These are phyloP conservation scores for Spheniscus humboldti DNA, from an alignment of 2,797 vertebrate genomes.

Conservation along the genomic window DNA sequence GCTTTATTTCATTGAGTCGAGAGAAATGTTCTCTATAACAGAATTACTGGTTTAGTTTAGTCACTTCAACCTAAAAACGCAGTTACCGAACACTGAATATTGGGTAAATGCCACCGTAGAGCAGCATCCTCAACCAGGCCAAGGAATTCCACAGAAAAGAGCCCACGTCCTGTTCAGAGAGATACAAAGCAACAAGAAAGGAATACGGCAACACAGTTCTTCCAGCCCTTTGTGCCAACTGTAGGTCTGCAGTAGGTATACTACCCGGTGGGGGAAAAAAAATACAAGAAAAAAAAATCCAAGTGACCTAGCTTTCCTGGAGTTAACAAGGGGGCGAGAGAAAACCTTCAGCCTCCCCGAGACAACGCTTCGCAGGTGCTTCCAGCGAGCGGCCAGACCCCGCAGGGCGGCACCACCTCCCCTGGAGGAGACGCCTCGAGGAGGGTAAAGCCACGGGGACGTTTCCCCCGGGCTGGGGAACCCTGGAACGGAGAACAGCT, in stretches of 20 bases:
- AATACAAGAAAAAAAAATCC: fast-evolving
- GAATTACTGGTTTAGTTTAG: background rate
- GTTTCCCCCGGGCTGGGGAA: fast-evolving
- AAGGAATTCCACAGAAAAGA: background rate
- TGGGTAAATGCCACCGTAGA: background rate
- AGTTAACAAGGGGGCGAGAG: background rate
- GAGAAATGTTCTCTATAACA: background rate
- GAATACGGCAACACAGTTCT: background rate
- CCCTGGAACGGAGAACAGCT: fast-evolving
- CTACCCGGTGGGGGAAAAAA: fast-evolving
- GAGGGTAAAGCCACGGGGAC: fast-evolving
- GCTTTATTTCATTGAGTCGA: background rate
- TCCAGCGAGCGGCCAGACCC: fast-evolving
- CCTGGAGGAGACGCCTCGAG: fast-evolving
- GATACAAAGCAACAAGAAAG: background rate
- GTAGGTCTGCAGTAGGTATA: fast-evolving
- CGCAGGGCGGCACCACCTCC: fast-evolving
- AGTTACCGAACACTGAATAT: background rate
- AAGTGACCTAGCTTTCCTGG: too few relatives aligned
- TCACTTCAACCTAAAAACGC: background rate
- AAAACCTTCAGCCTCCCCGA: fast-evolving
- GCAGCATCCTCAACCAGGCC: background rate
- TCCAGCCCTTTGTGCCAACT: background rate
- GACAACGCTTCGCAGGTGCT: fast-evolving
- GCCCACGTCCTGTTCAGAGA: background rate